Percentiles rank a stretch among this genome's conserved stretches.
Conservation (phyloP, 2,113 vertebrate genomes). For the Arenaria interpres region DNA sequence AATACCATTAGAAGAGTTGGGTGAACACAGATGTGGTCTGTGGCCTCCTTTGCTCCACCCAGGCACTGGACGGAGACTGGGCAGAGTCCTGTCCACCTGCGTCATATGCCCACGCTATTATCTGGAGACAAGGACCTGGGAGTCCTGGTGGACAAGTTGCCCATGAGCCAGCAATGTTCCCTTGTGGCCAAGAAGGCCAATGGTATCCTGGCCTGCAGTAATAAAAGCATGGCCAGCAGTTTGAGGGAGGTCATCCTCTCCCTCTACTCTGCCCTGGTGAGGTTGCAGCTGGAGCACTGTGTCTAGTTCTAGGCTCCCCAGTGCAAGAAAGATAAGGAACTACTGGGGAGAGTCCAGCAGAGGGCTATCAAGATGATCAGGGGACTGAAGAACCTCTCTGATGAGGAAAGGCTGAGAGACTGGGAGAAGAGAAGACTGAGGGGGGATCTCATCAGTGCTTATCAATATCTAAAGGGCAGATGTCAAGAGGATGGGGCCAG, state of each 20-base stretch:
- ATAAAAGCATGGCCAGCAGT: not conserved
- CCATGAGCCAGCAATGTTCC: not conserved
- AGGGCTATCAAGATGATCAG: not conserved
- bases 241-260: not conserved
- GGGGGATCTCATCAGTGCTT: not conserved
- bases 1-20: not conserved
- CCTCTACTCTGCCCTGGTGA: not conserved
- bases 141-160: not conserved
- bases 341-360: not conserved
- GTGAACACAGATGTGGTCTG: not conserved
- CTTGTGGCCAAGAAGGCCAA: not conserved
- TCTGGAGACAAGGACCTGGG: not conserved
- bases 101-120: not conserved
- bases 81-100: accelerated
- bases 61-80: not conserved
- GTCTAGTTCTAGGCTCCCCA: not conserved
- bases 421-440: not conserved
- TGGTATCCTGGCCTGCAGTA: not conserved
- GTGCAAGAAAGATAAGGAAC: not conserved
- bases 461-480: not conserved
- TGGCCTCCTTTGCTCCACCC: not conserved
- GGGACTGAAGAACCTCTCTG: not conserved
- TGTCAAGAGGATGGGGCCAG: not conserved
- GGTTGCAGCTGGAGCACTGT: not conserved
- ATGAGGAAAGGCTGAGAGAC: not conserved